Evolutionary conservation across 2,113 vertebrate genomes (phyloP).

Genomic region (human (Homo sapiens)): GRCh38 chr15:71782001-71782500

Average conservation of each 20-base stretch:
- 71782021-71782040: not conserved
- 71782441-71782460: constrained; percentile 90
- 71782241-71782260: no score
- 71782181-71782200: not conserved
- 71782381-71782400: constrained; percentile 57
- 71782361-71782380: constrained; percentile 59
- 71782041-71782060: rapidly evolving
- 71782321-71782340: not conserved
- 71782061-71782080: not conserved
- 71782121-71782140: not conserved
- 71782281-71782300: not conserved
- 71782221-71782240: not conserved
- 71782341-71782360: constrained; percentile 49
- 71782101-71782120: not conserved
- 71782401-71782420: constrained; percentile 87
- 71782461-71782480: constrained; percentile 86
- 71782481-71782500: constrained; percentile 81
- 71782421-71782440: constrained; percentile 88
- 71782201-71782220: not conserved
- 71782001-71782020: not conserved
- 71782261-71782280: rapidly evolving
- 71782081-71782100: not conserved
- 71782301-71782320: not conserved
- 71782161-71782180: not conserved
- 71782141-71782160: not conserved